Conservation (phyloP, 1,140 invertebrate genomes). For the Drosophila repleta region DNA sequence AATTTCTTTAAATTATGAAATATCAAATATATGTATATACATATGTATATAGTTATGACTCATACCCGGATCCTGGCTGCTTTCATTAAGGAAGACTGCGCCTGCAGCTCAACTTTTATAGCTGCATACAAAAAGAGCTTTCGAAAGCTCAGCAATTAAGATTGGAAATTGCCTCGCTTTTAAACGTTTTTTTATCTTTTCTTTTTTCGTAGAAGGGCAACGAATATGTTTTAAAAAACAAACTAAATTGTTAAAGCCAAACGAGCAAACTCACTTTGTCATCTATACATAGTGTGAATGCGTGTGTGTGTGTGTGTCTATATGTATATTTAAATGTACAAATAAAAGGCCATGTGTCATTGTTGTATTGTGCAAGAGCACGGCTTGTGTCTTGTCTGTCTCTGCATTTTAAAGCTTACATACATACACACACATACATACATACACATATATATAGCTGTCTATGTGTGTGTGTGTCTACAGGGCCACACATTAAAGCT, state of each 20-base stretch:
- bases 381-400: constrained; percentile 72
- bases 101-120: background rate
- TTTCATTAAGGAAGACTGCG: background rate
- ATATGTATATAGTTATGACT: background rate
- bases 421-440: constrained; percentile 4
- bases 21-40: too few species aligned
- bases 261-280: constrained; percentile 38
- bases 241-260: constrained; percentile 70
- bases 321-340: constrained; percentile 32
- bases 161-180: constrained; percentile 35
- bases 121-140: constrained; percentile 30
- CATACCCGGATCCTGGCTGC: background rate
- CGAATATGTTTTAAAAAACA: constrained; percentile 17
- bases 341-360: constrained; percentile 62
- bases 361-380: constrained; percentile 79
- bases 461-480: constrained; percentile 16
- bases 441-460: constrained; percentile 8
- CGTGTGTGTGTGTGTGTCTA: constrained; percentile 22
- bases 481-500: constrained; percentile 72
- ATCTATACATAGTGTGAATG: background rate
- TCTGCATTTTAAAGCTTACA: constrained; percentile 30
- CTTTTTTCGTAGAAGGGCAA: constrained; percentile 44
- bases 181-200: constrained; percentile 1
- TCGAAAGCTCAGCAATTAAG: constrained; percentile 49
- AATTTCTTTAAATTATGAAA: too few species aligned